phyloP scores from a whole-genome alignment of 1,140 invertebrate genomes.

The Drosophila insularis region DNA sequence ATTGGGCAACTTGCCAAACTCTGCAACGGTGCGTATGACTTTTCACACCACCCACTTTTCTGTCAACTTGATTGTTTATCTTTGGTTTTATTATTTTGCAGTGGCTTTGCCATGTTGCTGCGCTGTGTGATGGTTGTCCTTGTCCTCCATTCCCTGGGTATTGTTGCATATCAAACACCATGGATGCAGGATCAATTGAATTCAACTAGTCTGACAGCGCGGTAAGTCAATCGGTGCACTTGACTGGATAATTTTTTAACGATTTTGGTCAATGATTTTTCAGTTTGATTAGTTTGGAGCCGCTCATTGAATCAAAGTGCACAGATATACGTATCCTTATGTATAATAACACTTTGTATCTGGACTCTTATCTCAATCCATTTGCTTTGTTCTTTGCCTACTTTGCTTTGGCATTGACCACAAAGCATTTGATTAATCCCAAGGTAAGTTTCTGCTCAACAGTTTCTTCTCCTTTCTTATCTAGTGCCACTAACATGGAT shows the following conservation, averaged over 20 bases:
- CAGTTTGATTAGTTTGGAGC: conserved; percentile 88
- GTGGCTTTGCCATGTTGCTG: conserved; percentile 89
- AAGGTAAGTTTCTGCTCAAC: conserved; percentile 84
- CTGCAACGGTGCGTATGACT: conserved; percentile 83
- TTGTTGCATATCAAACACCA: conserved; percentile 94
- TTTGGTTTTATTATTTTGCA: conserved; percentile 42
- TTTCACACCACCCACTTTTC: conserved; percentile 21
- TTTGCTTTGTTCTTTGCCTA: conserved; percentile 89
- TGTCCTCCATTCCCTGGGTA: conserved; percentile 88
- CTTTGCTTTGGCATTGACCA: conserved; percentile 88
- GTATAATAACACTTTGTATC: conserved; percentile 85
- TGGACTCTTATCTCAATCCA: conserved; percentile 89
- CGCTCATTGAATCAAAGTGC: conserved; percentile 84
- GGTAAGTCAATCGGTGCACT: conserved; percentile 81
- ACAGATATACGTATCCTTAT: conserved; percentile 86
- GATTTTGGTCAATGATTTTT: conserved; percentile 47
- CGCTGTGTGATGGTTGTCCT: conserved; percentile 89
- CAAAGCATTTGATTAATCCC: conserved; percentile 87
- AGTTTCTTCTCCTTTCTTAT: neutral
- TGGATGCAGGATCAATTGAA: conserved; percentile 89
- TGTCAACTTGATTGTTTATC: conserved; percentile 28
- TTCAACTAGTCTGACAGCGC: conserved; percentile 87
- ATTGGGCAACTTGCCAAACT: conserved; percentile 93
- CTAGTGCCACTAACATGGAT: conserved; percentile 36
- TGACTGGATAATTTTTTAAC: neutral